A percentile compares a stretch with the other conserved stretches of the same genome.
phyloP scores from a whole-genome alignment of 2,888 invertebrate species.

The Apodemia mormo region DNA sequence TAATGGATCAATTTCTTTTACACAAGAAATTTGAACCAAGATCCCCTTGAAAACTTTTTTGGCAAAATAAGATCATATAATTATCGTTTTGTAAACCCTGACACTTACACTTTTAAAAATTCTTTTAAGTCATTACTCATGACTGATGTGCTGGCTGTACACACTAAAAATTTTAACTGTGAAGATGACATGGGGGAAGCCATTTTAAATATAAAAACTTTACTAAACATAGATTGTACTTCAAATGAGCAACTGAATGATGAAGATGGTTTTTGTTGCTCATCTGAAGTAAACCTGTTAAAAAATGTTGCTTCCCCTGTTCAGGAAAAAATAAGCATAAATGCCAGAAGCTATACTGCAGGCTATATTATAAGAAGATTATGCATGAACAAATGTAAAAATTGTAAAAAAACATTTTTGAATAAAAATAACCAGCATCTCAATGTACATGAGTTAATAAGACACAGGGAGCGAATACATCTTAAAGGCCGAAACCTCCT shows the following conservation, averaged over 20 bases:
- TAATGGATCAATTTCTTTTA: background rate
- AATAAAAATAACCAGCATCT: background rate
- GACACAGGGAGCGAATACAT: background rate
- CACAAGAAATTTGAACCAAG: constrained; percentile 2
- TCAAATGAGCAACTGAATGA: background rate
- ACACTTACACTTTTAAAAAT: background rate
- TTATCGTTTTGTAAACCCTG: background rate
- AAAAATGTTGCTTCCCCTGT: background rate
- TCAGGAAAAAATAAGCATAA: background rate
- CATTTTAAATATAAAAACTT: background rate
- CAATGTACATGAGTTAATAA: background rate
- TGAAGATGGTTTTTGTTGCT: background rate
- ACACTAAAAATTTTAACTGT: background rate
- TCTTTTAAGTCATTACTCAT: background rate
- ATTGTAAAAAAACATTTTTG: background rate
- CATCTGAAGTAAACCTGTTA: background rate
- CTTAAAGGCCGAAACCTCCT: background rate
- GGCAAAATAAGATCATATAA: background rate
- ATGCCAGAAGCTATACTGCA: background rate
- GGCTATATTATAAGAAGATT: background rate
- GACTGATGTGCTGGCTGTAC: background rate
- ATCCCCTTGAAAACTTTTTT: background rate
- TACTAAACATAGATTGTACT: background rate
- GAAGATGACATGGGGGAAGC: constrained; percentile 5
- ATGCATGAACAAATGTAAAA: background rate